phyloP scores from a whole-genome alignment of 1,140 invertebrate species.

The Idris sp. region DNA sequence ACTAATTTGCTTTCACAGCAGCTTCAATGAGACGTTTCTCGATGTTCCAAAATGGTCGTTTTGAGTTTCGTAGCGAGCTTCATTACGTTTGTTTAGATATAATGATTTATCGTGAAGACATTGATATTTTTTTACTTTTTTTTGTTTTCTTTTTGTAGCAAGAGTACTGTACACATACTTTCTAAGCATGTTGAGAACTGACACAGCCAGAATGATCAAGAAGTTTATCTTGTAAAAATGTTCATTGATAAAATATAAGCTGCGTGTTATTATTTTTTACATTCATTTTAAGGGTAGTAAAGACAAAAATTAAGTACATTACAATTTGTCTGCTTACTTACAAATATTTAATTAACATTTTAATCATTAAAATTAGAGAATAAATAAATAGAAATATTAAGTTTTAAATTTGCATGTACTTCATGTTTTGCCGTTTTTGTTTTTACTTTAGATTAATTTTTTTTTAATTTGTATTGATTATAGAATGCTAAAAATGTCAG shows the following conservation, averaged over 20 bases:
- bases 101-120: constrained; percentile 27
- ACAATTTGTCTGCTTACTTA: no score
- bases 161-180: constrained; percentile 37
- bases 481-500: constrained; percentile 6
- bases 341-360: no score
- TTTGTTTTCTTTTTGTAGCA: no score
- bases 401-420: no score
- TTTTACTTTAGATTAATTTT: no score
- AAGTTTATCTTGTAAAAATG: neutral
- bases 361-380: no score
- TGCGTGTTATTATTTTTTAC: constrained; percentile 4
- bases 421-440: no score
- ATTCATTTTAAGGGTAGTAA: neutral
- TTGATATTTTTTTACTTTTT: constrained; percentile 18
- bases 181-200: constrained; percentile 10
- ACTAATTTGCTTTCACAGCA: constrained; percentile 52
- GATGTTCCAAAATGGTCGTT: constrained; percentile 36
- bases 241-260: constrained; percentile 1
- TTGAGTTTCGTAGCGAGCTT: constrained; percentile 15
- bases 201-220: neutral
- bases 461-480: neutral
- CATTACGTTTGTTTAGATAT: constrained; percentile 19
- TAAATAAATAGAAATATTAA: no score
- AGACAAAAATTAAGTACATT: no score
- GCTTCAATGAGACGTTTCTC: constrained; percentile 47